Evolutionary conservation across 2,888 invertebrate genomes (phyloP).

Genomic region (Dastarcus helophoroides): DNA sequence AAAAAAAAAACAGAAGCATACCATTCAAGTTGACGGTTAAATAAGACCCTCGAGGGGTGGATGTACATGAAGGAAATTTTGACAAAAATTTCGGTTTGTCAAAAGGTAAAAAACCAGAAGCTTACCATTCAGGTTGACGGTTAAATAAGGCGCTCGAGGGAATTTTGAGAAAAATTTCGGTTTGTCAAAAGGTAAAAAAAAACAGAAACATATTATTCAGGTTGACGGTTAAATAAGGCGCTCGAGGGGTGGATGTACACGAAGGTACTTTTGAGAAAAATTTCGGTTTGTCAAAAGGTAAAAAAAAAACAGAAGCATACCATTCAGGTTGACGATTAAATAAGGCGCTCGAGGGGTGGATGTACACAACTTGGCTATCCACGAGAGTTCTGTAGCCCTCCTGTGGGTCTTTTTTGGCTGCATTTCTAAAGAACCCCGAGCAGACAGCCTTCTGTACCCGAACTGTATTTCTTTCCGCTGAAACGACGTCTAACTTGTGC

Average conservation of each 20-base stretch:
- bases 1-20: conserved; percentile 37
- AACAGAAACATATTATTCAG: conserved; percentile 72
- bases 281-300: too few species aligned
- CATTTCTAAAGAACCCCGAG: conserved; percentile 96
- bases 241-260: conserved; percentile 99
- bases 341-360: conserved; percentile 95
- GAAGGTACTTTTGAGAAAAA: too few species aligned
- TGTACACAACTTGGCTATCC: conserved; percentile 96
- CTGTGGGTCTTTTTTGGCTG: conserved; percentile 98
- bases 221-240: conserved; percentile 94
- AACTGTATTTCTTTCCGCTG: conserved; percentile 91
- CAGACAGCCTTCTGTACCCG: conserved; percentile 96
- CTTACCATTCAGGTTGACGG: conserved; percentile 94
- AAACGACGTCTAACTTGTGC: conserved; percentile 92
- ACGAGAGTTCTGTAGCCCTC: conserved; percentile 95
- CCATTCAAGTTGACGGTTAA: too few species aligned
- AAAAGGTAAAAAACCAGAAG: too few species aligned
- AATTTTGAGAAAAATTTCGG: too few species aligned
- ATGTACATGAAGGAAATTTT: conserved; percentile 98
- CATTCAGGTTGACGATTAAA: conserved; percentile 99
- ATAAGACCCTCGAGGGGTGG: too few species aligned
- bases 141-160: too few species aligned
- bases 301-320: conserved; percentile 40
- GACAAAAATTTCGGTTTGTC: conserved; percentile 86
- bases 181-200: too few species aligned